These are phyloP conservation scores for Agriotes lineatus DNA, from an alignment of 2,888 invertebrate genomes.

Conservation along the genomic window DNA sequence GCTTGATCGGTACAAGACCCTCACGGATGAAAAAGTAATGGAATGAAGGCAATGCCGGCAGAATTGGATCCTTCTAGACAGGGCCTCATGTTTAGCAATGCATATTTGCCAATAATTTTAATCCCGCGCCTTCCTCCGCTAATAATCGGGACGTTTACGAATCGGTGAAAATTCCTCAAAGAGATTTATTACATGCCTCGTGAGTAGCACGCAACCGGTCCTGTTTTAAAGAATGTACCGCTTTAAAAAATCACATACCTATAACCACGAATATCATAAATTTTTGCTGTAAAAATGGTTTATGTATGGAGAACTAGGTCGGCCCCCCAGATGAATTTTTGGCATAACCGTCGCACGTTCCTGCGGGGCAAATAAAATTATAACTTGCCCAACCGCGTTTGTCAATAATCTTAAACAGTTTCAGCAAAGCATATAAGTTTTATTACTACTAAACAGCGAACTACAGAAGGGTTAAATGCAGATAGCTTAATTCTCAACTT, in stretches of 20 bases:
- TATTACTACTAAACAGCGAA: conserved; percentile 43
- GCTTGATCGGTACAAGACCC: conserved; percentile 24
- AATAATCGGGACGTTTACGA: neutral
- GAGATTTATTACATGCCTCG: neutral
- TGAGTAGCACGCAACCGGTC: neutral
- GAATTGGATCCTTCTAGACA: conserved; percentile 1
- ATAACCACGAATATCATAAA: neutral
- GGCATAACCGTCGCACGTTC: neutral
- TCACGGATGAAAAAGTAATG: conserved; percentile 26
- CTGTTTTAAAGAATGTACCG: neutral
- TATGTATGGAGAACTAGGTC: neutral
- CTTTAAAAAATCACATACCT: neutral
- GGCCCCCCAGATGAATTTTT: neutral
- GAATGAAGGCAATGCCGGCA: neutral
- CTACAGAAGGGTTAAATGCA: conserved; percentile 52
- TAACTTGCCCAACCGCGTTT: neutral
- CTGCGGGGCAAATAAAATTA: neutral
- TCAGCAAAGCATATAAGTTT: conserved; percentile 40
- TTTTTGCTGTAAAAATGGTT: conserved; percentile 1
- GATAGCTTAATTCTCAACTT: conserved; percentile 60
- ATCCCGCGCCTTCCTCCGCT: neutral
- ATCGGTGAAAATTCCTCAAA: neutral
- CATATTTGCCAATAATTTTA: neutral
- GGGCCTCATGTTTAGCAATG: neutral
- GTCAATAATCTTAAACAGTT: conserved; percentile 28